phyloP scores from a whole-genome alignment of 2,888 invertebrate species.

The Sphecodes monilicornis region DNA sequence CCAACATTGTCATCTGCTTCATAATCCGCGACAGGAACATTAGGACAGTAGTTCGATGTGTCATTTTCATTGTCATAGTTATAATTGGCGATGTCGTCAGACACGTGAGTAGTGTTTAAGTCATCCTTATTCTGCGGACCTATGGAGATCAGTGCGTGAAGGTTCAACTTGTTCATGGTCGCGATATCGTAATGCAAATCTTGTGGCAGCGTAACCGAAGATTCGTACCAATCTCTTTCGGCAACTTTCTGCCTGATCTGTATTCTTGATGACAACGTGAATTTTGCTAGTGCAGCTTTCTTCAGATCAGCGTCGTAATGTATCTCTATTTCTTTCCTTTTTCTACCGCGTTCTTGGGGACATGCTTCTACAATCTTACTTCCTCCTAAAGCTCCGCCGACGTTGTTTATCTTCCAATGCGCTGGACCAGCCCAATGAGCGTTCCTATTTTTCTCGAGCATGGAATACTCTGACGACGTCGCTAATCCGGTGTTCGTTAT shows the following conservation, averaged over 20 bases:
- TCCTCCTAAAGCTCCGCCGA: constrained; percentile 75
- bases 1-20: constrained; percentile 40
- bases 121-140: constrained; percentile 13
- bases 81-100: constrained; percentile 84
- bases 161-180: constrained; percentile 58
- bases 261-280: constrained; percentile 49
- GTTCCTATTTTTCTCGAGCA: constrained; percentile 65
- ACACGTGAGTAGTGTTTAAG: constrained; percentile 53
- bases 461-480: constrained; percentile 76
- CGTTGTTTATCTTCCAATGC: constrained; percentile 91
- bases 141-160: constrained; percentile 51
- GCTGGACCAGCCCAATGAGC: constrained; percentile 91
- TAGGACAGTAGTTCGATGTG: constrained; percentile 85
- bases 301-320: constrained; percentile 45
- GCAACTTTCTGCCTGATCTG: constrained; percentile 55
- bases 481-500: constrained; percentile 47
- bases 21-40: constrained; percentile 75
- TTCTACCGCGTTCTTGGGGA: constrained; percentile 58
- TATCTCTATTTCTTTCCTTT: constrained; percentile 67
- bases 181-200: constrained; percentile 69
- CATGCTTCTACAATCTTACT: constrained; percentile 62
- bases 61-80: constrained; percentile 87
- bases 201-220: constrained; percentile 67
- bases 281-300: constrained; percentile 47
- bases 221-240: constrained; percentile 71